A percentile compares a stretch with the other conserved stretches of the same genome.
phyloP scores from a whole-genome alignment of 2,888 invertebrate species.

The Pseudolycoriella hygida region DNA sequence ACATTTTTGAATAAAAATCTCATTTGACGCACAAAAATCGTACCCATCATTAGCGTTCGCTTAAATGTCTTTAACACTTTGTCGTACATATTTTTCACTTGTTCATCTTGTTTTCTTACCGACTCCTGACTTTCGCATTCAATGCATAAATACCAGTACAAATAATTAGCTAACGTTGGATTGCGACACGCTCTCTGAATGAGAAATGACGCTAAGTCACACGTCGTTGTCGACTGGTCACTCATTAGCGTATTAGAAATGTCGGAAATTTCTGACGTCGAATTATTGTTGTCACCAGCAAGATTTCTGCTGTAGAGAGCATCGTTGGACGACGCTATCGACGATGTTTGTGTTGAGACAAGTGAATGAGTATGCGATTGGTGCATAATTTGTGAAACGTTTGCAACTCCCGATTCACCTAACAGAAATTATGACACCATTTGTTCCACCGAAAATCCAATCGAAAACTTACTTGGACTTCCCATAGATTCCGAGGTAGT shows the following conservation, averaged over 20 bases:
- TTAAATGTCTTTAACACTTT: slow-evolving; percentile 79
- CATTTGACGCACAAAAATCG: slow-evolving; percentile 5
- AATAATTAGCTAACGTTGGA: slow-evolving; percentile 81
- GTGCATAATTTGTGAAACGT: neutral
- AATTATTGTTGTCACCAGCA: slow-evolving; percentile 13
- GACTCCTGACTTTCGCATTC: slow-evolving; percentile 72
- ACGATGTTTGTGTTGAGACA: too few species aligned
- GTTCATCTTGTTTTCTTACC: slow-evolving; percentile 48
- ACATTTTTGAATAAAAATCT: too few species aligned
- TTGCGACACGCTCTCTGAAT: slow-evolving; percentile 80
- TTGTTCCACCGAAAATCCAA: too few species aligned
- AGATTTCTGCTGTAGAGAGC: too few species aligned
- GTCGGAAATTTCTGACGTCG: slow-evolving; percentile 18
- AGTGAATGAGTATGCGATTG: neutral
- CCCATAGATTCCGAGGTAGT: slow-evolving; percentile 20
- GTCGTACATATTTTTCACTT: slow-evolving; percentile 68
- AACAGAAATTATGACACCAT: neutral
- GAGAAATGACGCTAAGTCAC: slow-evolving; percentile 76
- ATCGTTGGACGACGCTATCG: too few species aligned
- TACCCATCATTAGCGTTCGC: slow-evolving; percentile 46
- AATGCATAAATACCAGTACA: slow-evolving; percentile 91
- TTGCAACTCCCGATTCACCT: neutral
- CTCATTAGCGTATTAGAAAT: slow-evolving; percentile 33
- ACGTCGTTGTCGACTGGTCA: slow-evolving; percentile 25
- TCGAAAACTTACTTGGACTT: neutral